A percentile compares a stretch with the other conserved stretches of the same genome.
phyloP scores from a whole-genome alignment of 1,140 invertebrate species.

The Steinernema khuongi region DNA sequence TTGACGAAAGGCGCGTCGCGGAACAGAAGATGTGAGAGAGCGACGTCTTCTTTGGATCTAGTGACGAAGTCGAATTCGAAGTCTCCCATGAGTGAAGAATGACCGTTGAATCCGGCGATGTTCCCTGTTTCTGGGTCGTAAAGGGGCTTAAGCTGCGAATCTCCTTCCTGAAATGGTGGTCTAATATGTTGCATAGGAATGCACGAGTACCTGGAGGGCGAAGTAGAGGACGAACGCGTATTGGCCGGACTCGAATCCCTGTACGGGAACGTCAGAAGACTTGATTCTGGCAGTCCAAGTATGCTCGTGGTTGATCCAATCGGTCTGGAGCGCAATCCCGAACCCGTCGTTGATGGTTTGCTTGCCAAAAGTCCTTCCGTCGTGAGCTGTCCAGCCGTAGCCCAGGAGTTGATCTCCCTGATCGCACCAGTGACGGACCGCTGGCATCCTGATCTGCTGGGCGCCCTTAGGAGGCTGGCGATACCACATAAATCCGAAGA shows the following conservation, averaged over 20 bases:
- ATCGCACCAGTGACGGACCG: constrained; percentile 76
- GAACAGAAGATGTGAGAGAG: neutral
- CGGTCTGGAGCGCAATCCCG: constrained; percentile 68
- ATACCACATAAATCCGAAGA: constrained; percentile 93
- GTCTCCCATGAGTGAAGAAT: neutral
- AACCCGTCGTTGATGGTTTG: constrained; percentile 78
- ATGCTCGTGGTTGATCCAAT: constrained; percentile 84
- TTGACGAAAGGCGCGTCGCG: constrained; percentile 18
- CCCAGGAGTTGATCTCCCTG: constrained; percentile 73
- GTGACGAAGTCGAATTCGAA: neutral
- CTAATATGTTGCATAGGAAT: neutral
- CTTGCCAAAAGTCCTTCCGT: constrained; percentile 82
- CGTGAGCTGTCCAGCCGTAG: constrained; percentile 83
- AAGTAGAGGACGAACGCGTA: constrained; percentile 38
- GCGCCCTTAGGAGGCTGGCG: constrained; percentile 67
- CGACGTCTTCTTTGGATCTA: neutral
- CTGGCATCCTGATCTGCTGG: constrained; percentile 60
- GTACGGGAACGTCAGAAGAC: constrained; percentile 31
- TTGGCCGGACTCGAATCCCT: constrained; percentile 9
- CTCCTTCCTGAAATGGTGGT: constrained; percentile 15
- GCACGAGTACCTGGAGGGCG: constrained; percentile 37
- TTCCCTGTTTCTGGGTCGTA: neutral
- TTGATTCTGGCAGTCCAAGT: constrained; percentile 83
- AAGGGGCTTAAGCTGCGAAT: neutral
- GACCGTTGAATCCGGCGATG: neutral